Conservation (phyloP, 2,113 vertebrate genomes). For the Scalopus aquaticus region DNA sequence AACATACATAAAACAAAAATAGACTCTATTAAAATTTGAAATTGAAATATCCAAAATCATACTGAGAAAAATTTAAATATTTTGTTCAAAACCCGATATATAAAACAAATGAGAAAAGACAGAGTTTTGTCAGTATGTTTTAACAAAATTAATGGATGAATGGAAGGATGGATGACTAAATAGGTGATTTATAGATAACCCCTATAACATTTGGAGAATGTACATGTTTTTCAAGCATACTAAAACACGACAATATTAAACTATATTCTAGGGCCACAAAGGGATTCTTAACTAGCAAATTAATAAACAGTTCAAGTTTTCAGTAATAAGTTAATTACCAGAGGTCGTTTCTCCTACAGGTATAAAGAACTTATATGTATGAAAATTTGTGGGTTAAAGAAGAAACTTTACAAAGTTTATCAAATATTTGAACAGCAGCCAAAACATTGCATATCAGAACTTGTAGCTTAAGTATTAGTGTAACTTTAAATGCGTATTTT, state of each 20-base stretch:
- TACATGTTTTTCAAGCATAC: not conserved
- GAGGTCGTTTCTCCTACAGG: not conserved
- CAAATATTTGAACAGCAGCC: not conserved
- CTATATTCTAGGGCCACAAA: not conserved
- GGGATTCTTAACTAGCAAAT: not conserved
- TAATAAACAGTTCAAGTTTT: not conserved
- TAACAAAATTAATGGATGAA: not conserved
- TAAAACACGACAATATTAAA: not conserved
- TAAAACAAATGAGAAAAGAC: not conserved
- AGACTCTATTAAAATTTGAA: not conserved
- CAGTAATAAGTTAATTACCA: not conserved
- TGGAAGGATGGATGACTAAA: not conserved
- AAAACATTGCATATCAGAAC: not conserved
- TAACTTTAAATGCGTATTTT: not conserved
- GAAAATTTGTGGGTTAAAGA: not conserved
- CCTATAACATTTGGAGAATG: not conserved
- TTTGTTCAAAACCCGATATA: not conserved
- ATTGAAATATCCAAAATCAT: not conserved
- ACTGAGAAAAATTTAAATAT: not conserved
- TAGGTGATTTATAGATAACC: not conserved
- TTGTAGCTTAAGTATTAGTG: not conserved
- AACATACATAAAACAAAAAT: not conserved
- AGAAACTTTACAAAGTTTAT: conserved; percentile 26
- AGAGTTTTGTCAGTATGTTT: not conserved
- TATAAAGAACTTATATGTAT: not conserved